Evolutionary conservation across 2,113 vertebrate genomes (phyloP).

Genomic region (Grus americana): DNA sequence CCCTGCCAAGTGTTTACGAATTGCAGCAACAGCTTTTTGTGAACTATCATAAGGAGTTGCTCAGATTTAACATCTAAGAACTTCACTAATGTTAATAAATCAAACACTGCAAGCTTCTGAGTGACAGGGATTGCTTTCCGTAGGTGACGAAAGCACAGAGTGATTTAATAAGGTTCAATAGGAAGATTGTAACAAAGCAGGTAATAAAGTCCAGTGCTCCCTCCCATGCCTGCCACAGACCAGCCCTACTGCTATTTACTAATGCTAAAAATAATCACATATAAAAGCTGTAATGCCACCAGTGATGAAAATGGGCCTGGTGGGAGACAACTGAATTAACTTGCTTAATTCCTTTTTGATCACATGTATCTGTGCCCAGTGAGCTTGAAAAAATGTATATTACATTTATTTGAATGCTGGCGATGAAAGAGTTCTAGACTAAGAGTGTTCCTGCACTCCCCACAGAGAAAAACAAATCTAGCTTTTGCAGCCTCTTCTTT

Average conservation of each 20-base stretch:
- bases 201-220: neutral
- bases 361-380: fast-evolving
- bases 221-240: neutral
- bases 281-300: neutral
- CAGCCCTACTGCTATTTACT: neutral
- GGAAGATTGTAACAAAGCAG: neutral
- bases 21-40: neutral
- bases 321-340: neutral
- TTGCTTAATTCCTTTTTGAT: neutral
- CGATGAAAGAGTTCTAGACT: neutral
- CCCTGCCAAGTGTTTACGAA: neutral
- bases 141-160: neutral
- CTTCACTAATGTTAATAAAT: neutral
- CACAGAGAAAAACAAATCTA: neutral
- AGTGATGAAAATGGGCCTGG: neutral
- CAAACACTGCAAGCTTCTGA: neutral
- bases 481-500: neutral
- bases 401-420: neutral
- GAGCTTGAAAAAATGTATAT: neutral
- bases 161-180: neutral
- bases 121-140: neutral
- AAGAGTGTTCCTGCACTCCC: neutral
- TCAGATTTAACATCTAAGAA: neutral
- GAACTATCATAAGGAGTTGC: fast-evolving
- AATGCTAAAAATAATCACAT: constrained; percentile 7